Conservation (phyloP, 2,888 invertebrate species). For the Scaptomyza flava region DNA sequence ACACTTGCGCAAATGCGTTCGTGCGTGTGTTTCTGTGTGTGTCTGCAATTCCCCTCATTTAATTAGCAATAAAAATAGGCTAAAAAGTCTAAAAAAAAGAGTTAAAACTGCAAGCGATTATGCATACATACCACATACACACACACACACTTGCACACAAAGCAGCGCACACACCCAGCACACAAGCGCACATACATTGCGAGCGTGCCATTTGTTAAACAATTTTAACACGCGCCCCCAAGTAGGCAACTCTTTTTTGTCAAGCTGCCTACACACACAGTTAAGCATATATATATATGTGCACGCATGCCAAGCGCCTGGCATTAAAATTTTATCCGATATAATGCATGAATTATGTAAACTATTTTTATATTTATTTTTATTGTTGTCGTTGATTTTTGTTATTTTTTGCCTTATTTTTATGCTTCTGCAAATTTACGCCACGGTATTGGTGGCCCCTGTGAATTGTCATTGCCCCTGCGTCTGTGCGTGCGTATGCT, state of each 20-base stretch:
- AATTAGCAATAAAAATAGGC: constrained; percentile 83
- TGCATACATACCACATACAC: constrained; percentile 61
- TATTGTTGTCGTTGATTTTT: constrained; percentile 57
- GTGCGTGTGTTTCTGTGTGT: constrained; percentile 37
- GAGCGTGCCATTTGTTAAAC: constrained; percentile 76
- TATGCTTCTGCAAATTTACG: constrained; percentile 46
- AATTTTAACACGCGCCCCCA: constrained; percentile 73
- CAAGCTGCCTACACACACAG: constrained; percentile 32
- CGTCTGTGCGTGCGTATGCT: constrained; percentile 4
- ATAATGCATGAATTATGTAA: constrained; percentile 81
- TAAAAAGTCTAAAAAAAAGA: constrained; percentile 80
- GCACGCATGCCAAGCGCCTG: constrained; percentile 15
- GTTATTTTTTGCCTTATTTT: constrained; percentile 57
- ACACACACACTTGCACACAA: constrained; percentile 39
- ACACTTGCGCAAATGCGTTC: constrained; percentile 17
- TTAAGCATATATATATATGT: background rate
- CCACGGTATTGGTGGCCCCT: constrained; percentile 63
- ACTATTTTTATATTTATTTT: constrained; percentile 73
- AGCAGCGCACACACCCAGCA: constrained; percentile 39
- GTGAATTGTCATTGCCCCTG: constrained; percentile 45
- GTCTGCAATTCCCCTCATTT: constrained; percentile 77
- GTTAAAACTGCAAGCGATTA: constrained; percentile 73
- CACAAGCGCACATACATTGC: constrained; percentile 52
- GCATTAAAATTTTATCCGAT: constrained; percentile 80
- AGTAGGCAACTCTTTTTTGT: constrained; percentile 64